Percentiles rank a stretch among this genome's conserved stretches.
These are phyloP conservation scores for Papilio glaucus DNA, from an alignment of 1,140 invertebrate species.

Conservation along the genomic window DNA sequence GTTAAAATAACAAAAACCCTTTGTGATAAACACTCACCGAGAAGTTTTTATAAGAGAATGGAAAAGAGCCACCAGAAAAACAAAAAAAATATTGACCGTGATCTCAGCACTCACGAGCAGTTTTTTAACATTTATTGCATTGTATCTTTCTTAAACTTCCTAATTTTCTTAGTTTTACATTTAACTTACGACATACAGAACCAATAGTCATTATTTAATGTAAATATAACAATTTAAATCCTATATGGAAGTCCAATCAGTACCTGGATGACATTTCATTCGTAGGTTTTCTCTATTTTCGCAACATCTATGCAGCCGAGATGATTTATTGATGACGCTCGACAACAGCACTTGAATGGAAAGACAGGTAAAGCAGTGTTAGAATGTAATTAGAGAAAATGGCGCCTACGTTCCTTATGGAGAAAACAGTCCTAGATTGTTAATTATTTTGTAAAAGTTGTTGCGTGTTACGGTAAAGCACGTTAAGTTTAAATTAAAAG, in stretches of 20 bases:
- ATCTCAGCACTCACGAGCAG: too few species aligned
- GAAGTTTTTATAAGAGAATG: too few species aligned
- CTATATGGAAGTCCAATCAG: constrained; percentile 5
- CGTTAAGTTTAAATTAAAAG: background rate
- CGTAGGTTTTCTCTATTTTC: constrained; percentile 7
- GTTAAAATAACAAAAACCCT: background rate
- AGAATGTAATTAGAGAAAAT: constrained; percentile 29
- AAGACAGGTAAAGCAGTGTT: background rate
- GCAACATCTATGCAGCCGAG: background rate
- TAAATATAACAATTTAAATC: background rate
- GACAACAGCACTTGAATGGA: constrained; percentile 9
- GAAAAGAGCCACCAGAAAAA: too few species aligned
- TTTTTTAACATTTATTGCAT: too few species aligned
- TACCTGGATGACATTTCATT: background rate
- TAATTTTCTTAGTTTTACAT: too few species aligned
- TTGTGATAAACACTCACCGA: background rate
- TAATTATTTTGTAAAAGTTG: background rate
- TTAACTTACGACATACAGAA: background rate
- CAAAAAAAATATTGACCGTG: too few species aligned
- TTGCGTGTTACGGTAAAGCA: background rate
- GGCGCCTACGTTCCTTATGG: background rate
- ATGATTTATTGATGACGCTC: constrained; percentile 29
- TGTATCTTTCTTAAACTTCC: too few species aligned
- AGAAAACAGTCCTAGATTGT: constrained; percentile 9
- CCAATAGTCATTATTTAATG: background rate